Base-by-base conservation (phyloP, 1,140 invertebrate species). In the Drosophila azteca region DNA sequence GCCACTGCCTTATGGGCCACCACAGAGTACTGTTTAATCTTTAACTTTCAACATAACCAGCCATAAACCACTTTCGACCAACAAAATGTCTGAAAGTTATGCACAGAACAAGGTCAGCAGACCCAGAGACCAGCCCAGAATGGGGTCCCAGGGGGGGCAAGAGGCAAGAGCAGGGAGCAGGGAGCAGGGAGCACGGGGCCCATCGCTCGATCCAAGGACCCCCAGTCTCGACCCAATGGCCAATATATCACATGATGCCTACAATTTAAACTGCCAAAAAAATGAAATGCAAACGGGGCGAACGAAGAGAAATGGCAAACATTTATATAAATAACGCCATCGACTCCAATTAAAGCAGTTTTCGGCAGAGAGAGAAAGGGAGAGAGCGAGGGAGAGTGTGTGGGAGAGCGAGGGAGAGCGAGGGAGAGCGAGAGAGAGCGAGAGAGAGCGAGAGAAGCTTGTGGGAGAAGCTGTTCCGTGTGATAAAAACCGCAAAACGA, bases 261-360 rank as follows among this genome's bases (percentile, higher is more conserved):
- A 87, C 83, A 82, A 76, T 82, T 77, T 87, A 87, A 87, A 75
- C 78, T 82, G 78, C 73, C 81, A 87, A 82, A 85, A 85, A 87
- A 88, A 79, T 79, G 78, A 87, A 85, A 87, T 85, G 77, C 82
- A 87, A 82, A 88, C 78, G 65, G 78, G 70, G 70, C 66, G 78
- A 82, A 82, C 75, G 74, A 87, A 87, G 82, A 87, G 82, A 87
- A 87, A 87, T 87, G 82, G 84, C 82, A 87, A 87, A 87, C 82
- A 87, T 87, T 87, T 87, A 87, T 87, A 88, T 87, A 87, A 87
- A 87, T 88, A 88, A 87, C 82, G 87, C 78, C 79, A 87, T 87
- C 83, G 82, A 75, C 82, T 87, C 83, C 82, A 87, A 87, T 87
- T 87, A 87, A 82, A 88, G 74, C 82, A 75, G 80, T 69, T 63